phyloP scores from a whole-genome alignment of 2,888 invertebrate genomes.

The Synergus itoensis region DNA sequence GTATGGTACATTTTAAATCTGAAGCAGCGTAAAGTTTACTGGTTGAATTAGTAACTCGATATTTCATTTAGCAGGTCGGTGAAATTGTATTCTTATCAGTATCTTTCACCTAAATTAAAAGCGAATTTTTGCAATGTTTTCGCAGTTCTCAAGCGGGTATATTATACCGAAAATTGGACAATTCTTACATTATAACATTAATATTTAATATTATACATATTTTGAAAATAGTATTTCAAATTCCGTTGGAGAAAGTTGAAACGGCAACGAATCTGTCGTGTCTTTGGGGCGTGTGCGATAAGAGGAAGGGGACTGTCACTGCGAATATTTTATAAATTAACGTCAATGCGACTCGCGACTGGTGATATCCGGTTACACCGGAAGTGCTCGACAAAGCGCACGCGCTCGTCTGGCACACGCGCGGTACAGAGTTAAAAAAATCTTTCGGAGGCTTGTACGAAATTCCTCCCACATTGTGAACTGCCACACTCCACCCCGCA shows the following conservation, averaged over 20 bases:
- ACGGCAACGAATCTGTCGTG: conserved; percentile 6
- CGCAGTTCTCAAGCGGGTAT: too few species aligned
- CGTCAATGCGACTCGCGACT: conserved; percentile 73
- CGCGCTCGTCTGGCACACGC: conserved; percentile 59
- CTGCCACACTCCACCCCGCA: conserved; percentile 56
- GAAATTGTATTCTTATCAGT: too few species aligned
- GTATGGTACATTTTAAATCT: too few species aligned
- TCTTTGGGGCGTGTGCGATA: conserved; percentile 47
- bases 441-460: conserved; percentile 56
- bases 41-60: too few species aligned
- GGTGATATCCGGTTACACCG: conserved; percentile 77
- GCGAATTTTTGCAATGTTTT: too few species aligned
- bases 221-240: not conserved
- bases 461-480: conserved; percentile 71
- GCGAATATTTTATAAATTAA: conserved; percentile 78
- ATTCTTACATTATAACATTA: too few species aligned
- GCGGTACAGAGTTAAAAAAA: conserved; percentile 59
- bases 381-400: conserved; percentile 73
- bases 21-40: too few species aligned
- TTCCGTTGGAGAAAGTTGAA: conserved; percentile 15
- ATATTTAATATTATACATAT: not conserved
- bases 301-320: conserved; percentile 57
- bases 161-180: too few species aligned
- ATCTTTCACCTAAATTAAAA: too few species aligned
- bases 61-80: too few species aligned